phyloP scores from a whole-genome alignment of 2,888 invertebrate genomes.

The Teleogryllus oceanicus region DNA sequence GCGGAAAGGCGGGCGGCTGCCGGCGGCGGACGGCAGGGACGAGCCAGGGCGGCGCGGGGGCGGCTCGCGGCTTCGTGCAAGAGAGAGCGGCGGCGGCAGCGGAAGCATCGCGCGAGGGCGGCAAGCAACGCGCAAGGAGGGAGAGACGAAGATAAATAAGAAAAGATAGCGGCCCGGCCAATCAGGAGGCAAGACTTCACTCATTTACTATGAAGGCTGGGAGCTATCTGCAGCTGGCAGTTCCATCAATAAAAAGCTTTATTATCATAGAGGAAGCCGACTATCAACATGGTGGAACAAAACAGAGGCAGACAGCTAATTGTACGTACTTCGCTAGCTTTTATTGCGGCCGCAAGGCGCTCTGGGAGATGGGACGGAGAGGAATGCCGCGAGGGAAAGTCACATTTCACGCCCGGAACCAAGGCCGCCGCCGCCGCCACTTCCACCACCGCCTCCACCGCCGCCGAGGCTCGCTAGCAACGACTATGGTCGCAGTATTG shows the following conservation, averaged over 20 bases:
- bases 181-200: slow-evolving; percentile 5
- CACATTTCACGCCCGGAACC: slow-evolving; percentile 1
- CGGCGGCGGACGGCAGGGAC: background rate
- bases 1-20: background rate
- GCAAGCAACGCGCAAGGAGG: background rate
- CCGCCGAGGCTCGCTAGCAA: background rate
- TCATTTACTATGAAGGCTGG: background rate
- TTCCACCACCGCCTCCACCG: background rate
- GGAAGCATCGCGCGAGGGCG: background rate
- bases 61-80: background rate
- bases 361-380: background rate
- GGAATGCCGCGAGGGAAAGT: background rate
- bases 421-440: background rate
- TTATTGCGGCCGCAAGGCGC: slow-evolving; percentile 2
- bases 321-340: slow-evolving; percentile 18
- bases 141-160: background rate
- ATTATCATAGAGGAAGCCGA: slow-evolving; percentile 9
- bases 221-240: slow-evolving; percentile 8
- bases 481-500: slow-evolving; percentile 9
- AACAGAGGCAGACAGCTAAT: background rate
- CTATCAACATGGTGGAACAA: background rate
- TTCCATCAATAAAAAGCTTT: slow-evolving; percentile 9
- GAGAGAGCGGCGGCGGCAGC: background rate
- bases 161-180: background rate
- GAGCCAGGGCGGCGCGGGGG: background rate